These are phyloP conservation scores for Mycalesis mineus DNA, from an alignment of 2,888 invertebrate species.

Conservation along the genomic window DNA sequence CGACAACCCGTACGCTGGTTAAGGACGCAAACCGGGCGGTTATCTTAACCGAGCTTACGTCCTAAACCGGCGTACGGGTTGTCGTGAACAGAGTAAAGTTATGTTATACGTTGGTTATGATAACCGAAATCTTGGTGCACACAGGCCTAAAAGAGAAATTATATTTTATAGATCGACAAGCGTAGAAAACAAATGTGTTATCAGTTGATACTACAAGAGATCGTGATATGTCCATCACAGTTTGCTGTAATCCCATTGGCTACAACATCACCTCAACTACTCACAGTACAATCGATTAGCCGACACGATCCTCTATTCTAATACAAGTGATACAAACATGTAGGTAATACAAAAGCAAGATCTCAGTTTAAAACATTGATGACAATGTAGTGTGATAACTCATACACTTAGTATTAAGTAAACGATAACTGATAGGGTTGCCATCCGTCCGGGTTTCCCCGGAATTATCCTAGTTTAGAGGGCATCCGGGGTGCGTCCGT, in stretches of 20 bases:
- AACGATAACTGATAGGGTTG: too few relatives aligned
- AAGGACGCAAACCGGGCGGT: too few relatives aligned
- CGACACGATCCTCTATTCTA: conserved; percentile 49
- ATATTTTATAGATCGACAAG: conserved; percentile 10
- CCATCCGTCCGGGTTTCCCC: too few relatives aligned
- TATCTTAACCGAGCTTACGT: too few relatives aligned
- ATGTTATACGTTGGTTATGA: too few relatives aligned
- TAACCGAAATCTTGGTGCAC: too few relatives aligned
- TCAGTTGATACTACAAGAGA: conserved; percentile 3
- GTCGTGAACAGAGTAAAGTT: too few relatives aligned
- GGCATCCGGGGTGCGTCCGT: too few relatives aligned
- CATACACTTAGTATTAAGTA: conserved; percentile 27
- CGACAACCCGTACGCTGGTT: too few relatives aligned
- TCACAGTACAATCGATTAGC: conserved; percentile 35
- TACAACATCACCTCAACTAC: conserved; percentile 46
- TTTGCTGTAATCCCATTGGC: conserved; percentile 32
- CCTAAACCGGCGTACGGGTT: too few relatives aligned
- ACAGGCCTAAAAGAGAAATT: too few relatives aligned
- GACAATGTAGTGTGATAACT: conserved; percentile 18
- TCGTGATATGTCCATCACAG: conserved; percentile 15
- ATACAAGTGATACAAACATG: conserved; percentile 11
- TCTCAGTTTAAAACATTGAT: conserved; percentile 16
- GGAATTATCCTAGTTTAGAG: too few relatives aligned
- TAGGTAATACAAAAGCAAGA: conserved; percentile 46
- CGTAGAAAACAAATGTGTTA: conserved; percentile 2